A percentile compares a stretch with the other conserved stretches of the same genome.
These are phyloP conservation scores for Myotis yumanensis DNA, from an alignment of 2,113 vertebrate species.

Conservation along the genomic window DNA sequence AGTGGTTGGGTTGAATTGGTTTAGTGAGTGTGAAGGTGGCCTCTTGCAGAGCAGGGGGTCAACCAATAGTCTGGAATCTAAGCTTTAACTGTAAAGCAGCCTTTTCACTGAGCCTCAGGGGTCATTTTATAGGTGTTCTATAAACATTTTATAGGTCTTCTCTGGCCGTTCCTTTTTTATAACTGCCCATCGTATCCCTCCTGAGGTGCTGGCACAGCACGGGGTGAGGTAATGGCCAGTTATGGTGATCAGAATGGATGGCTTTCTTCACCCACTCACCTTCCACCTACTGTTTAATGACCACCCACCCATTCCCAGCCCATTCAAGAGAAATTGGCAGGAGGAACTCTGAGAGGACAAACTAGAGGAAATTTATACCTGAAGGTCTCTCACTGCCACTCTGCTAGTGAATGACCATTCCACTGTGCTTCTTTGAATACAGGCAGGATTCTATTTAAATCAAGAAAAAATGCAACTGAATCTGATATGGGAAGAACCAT, in stretches of 20 bases:
- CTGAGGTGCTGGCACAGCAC: conserved; percentile 22
- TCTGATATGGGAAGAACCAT: background rate
- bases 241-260: background rate
- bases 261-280: background rate
- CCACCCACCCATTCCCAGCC: background rate
- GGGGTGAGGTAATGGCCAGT: background rate
- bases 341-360: background rate
- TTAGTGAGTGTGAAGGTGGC: conserved; percentile 20
- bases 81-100: conserved; percentile 3
- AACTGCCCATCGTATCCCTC: background rate
- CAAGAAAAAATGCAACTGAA: background rate
- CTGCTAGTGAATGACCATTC: background rate
- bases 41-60: background rate
- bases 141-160: conserved; percentile 47
- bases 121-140: conserved; percentile 49
- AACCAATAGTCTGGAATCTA: conserved; percentile 38
- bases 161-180: conserved; percentile 2
- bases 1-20: background rate
- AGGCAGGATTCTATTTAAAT: background rate
- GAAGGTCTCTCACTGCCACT: background rate
- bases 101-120: conserved; percentile 5
- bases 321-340: background rate
- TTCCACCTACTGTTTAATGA: conserved; percentile 5
- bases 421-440: background rate
- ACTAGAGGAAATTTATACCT: background rate